Evolutionary conservation across 2,797 vertebrate species (phyloP).

Genomic region (Dipus sagitta): DNA sequence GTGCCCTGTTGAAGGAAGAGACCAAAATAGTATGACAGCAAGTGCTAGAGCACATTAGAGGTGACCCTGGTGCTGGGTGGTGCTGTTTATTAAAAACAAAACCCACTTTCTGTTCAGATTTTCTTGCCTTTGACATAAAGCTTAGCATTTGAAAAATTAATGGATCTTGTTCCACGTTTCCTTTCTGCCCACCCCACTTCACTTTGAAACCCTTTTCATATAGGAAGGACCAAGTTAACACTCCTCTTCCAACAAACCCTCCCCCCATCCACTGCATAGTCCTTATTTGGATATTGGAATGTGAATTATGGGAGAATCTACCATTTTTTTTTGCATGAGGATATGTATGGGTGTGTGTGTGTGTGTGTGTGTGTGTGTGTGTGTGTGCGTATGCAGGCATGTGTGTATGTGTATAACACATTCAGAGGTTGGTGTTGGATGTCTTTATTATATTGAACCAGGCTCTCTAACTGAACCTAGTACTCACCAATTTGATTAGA

Average conservation of each 20-base stretch:
- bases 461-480: too few relatives aligned
- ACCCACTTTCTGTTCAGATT: neutral
- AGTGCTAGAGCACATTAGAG: neutral
- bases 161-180: neutral
- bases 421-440: too few relatives aligned
- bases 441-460: too few relatives aligned
- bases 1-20: too few relatives aligned
- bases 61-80: neutral
- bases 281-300: neutral
- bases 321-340: too few relatives aligned
- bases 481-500: too few relatives aligned
- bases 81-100: constrained; percentile 27
- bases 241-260: neutral
- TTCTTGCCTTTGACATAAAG: constrained; percentile 18
- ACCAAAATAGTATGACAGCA: neutral
- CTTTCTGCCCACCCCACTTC: neutral
- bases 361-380: too few relatives aligned
- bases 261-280: neutral
- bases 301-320: constrained; percentile 7
- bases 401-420: too few relatives aligned
- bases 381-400: too few relatives aligned
- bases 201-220: constrained; percentile 32
- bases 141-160: neutral
- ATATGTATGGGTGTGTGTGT: too few relatives aligned
- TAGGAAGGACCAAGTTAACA: neutral